A percentile compares a stretch with the other conserved stretches of the same genome.
Conservation (phyloP, 92 coral and sea anemone species). For the Palythoa heliodiscus region DNA sequence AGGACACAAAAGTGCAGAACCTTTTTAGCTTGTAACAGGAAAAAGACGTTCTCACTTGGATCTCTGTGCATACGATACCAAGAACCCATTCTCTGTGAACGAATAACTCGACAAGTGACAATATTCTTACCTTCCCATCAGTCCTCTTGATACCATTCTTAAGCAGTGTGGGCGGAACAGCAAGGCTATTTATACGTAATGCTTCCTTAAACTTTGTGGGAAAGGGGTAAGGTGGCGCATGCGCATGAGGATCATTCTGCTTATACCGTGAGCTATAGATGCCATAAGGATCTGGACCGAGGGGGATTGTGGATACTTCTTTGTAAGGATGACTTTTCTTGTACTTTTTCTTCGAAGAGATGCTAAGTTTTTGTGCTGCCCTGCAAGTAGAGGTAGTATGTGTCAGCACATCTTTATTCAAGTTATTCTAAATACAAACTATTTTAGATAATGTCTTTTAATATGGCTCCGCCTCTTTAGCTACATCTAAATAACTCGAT, state of each 20-base stretch:
- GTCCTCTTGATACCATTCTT: conserved; percentile 85
- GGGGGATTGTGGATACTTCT: conserved; percentile 44
- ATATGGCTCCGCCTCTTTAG: no score
- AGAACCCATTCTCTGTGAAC: neutral
- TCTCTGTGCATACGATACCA: neutral
- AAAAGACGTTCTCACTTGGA: no score
- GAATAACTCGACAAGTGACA: neutral
- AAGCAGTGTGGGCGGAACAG: conserved; percentile 91
- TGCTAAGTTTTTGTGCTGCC: conserved; percentile 91
- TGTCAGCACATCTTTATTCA: neutral
- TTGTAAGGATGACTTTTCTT: conserved; percentile 69
- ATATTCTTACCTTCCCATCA: conserved; percentile 84
- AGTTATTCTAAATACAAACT: no score
- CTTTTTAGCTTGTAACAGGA: no score
- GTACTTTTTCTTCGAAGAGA: conserved; percentile 85
- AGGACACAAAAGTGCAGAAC: no score
- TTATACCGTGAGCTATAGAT: conserved; percentile 51
- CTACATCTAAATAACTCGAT: no score
- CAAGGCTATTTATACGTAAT: conserved; percentile 80
- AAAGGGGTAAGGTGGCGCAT: conserved; percentile 87
- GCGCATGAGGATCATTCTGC: conserved; percentile 68
- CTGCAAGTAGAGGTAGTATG: conserved; percentile 29
- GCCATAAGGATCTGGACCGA: conserved; percentile 51
- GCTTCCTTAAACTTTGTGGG: conserved; percentile 91
- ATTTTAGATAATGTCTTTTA: no score